Evolutionary conservation across 2,888 invertebrate genomes (phyloP).

Genomic region (Athripsodes cinereus): DNA sequence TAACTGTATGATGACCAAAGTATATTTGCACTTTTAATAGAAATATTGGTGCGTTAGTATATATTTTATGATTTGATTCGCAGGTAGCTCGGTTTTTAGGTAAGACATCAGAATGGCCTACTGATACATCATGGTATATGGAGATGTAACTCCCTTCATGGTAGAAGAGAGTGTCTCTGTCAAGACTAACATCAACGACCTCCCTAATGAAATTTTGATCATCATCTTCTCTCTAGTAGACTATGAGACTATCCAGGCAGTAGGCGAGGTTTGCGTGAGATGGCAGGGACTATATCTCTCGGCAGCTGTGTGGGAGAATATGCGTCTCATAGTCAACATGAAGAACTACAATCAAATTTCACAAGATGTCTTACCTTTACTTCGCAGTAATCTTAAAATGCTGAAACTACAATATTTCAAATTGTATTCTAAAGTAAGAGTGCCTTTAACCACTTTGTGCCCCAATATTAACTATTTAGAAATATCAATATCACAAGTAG

Average conservation of each 20-base stretch:
- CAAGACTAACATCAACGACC: constrained; percentile 43
- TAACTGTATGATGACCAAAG: too few relatives aligned
- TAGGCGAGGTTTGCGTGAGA: constrained; percentile 45
- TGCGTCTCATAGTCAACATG: constrained; percentile 49
- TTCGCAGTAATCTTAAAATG: constrained; percentile 48
- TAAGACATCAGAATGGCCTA: too few relatives aligned
- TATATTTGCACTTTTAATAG: too few relatives aligned
- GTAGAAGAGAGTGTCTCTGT: constrained; percentile 28
- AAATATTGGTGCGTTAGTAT: too few relatives aligned
- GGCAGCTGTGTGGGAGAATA: constrained; percentile 49
- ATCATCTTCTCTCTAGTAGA: constrained; percentile 51
- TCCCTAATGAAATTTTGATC: constrained; percentile 50
- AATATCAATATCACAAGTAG: constrained; percentile 51
- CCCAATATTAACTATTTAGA: constrained; percentile 50
- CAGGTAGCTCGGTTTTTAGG: too few relatives aligned
- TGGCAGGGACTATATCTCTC: constrained; percentile 49
- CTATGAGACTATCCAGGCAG: constrained; percentile 46
- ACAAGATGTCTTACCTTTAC: constrained; percentile 49
- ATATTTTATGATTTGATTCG: too few relatives aligned
- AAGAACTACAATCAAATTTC: constrained; percentile 48
- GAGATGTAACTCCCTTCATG: not conserved
- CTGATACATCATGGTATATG: not conserved
- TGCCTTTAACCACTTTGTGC: constrained; percentile 46
- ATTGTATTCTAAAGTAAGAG: constrained; percentile 47
- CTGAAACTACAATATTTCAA: constrained; percentile 52